Percentiles rank a stretch among this genome's conserved stretches.
These are phyloP conservation scores for Tetranychus truncatus DNA, from an alignment of 2,888 invertebrate species.

Conservation along the genomic window DNA sequence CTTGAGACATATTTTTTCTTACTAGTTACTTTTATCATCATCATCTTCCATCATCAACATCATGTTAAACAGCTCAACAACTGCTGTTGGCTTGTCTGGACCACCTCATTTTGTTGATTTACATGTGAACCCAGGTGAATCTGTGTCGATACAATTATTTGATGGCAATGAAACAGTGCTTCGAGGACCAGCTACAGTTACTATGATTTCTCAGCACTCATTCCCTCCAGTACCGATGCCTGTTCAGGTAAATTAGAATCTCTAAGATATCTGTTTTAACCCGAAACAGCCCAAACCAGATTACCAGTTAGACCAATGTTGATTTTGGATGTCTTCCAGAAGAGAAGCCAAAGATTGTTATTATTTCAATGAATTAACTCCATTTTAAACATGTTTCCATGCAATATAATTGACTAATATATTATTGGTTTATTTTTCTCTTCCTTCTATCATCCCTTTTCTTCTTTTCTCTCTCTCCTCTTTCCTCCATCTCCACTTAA, in stretches of 20 bases:
- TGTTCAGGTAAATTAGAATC: conserved; percentile 35
- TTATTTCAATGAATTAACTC: neutral
- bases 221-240: conserved; percentile 64
- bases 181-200: conserved; percentile 62
- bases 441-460: neutral
- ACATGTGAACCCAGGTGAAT: conserved; percentile 23
- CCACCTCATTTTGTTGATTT: conserved; percentile 23
- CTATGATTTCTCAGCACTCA: conserved; percentile 62
- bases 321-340: neutral
- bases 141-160: conserved; percentile 21
- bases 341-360: conserved; percentile 5
- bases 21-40: neutral
- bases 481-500: too few relatives aligned
- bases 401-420: too few relatives aligned
- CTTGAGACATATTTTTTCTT: too few relatives aligned
- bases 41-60: neutral
- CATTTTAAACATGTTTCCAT: neutral
- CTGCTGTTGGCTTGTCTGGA: conserved; percentile 14
- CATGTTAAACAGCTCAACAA: neutral
- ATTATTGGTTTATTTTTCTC: too few relatives aligned
- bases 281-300: neutral
- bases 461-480: neutral
- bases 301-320: neutral
- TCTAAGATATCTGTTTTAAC: neutral
- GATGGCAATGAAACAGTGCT: conserved; percentile 27